These are phyloP conservation scores for Paraescarpia echinospica DNA, from an alignment of 1,140 invertebrate species.

Conservation along the genomic window DNA sequence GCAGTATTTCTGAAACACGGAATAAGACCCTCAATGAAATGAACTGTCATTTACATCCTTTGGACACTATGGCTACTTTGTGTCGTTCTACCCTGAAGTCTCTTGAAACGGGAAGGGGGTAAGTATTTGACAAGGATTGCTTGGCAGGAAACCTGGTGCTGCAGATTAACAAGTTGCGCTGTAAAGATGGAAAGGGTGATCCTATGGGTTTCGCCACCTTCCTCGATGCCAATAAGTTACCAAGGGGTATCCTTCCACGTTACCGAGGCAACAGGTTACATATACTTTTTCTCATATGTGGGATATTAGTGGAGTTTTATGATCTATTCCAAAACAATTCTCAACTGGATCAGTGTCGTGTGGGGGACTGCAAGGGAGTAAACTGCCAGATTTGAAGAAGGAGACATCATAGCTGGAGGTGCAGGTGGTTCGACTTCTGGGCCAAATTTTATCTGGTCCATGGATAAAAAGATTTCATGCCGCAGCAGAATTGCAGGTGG, in stretches of 20 bases:
- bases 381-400: neutral
- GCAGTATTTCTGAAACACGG: neutral
- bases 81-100: neutral
- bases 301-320: neutral
- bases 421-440: neutral
- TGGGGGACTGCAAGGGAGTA: neutral
- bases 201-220: neutral
- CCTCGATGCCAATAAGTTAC: neutral
- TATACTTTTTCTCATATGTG: neutral
- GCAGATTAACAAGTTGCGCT: neutral
- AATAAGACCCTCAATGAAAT: neutral
- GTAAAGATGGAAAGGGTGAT: neutral
- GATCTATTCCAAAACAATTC: neutral
- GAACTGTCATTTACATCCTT: neutral
- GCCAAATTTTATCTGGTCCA: neutral
- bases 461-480: neutral
- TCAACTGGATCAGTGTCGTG: neutral
- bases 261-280: neutral
- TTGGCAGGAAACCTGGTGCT: neutral
- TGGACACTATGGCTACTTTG: neutral
- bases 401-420: neutral
- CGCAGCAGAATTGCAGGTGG: neutral
- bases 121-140: neutral
- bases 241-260: neutral
- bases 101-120: neutral